Percentiles rank a stretch among this genome's conserved stretches.
phyloP scores from a whole-genome alignment of 2,113 vertebrate species.

The Eretmochelys imbricata region DNA sequence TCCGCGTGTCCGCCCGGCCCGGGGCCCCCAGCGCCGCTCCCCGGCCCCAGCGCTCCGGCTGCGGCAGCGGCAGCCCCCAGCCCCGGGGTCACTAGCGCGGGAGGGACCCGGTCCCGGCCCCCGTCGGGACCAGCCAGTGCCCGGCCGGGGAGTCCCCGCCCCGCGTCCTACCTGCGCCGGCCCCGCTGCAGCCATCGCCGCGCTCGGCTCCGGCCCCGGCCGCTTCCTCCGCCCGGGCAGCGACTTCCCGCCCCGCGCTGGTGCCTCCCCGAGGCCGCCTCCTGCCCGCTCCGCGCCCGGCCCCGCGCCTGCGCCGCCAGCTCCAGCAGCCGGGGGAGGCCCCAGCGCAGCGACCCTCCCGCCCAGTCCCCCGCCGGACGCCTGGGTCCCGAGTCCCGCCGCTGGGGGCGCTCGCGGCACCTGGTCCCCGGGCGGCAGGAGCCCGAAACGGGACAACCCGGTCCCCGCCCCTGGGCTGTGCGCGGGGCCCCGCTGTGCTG shows the following conservation, averaged over 20 bases:
- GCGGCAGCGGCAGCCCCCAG: not conserved
- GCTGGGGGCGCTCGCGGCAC: not conserved
- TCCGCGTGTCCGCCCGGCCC: not conserved
- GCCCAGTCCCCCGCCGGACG: not conserved
- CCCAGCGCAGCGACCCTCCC: not conserved
- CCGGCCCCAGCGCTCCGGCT: not conserved
- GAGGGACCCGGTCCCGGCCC: too few relatives aligned
- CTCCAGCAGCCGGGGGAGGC: not conserved
- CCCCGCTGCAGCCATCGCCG: too few relatives aligned
- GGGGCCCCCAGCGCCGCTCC: not conserved
- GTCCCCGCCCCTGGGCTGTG: not conserved
- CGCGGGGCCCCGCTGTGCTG: not conserved
- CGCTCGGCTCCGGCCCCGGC: too few relatives aligned
- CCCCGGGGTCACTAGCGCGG: not conserved
- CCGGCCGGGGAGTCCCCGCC: too few relatives aligned
- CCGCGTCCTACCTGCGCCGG: too few relatives aligned
- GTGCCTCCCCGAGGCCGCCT: too few relatives aligned
- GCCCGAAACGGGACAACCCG: not conserved
- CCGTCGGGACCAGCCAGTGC: too few relatives aligned
- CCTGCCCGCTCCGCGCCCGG: not conserved
- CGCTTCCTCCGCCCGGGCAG: not conserved
- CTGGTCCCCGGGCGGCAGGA: not conserved
- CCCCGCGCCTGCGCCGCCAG: too few relatives aligned
- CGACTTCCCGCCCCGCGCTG: not conserved
- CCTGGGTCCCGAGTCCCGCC: not conserved